Conservation (phyloP, 2,888 invertebrate genomes). For the Tetrapedia diversipes region DNA sequence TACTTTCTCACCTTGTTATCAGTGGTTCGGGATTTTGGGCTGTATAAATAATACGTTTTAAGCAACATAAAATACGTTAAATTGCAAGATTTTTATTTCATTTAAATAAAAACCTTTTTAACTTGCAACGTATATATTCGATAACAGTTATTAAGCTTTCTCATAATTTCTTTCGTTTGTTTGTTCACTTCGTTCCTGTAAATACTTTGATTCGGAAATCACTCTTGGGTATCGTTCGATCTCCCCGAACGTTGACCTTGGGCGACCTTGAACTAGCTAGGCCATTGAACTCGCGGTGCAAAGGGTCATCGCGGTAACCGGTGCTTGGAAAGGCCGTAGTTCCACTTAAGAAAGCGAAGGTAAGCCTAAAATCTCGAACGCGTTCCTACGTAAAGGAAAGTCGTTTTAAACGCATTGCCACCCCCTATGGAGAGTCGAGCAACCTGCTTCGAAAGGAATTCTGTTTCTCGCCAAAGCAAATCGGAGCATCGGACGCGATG, state of each 20-base stretch:
- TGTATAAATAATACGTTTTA: neutral
- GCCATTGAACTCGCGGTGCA: conserved; percentile 20
- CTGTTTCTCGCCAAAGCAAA: neutral
- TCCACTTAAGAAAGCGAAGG: conserved; percentile 28
- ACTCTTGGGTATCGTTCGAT: neutral
- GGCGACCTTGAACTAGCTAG: conserved; percentile 32
- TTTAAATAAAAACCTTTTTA: no score
- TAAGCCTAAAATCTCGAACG: conserved; percentile 15
- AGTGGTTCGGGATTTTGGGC: neutral
- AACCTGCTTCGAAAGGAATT: conserved; percentile 14
- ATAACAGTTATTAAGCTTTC: no score
- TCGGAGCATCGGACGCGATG: neutral
- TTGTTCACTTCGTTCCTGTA: neutral
- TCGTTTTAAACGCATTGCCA: neutral
- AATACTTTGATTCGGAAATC: neutral
- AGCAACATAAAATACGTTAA: neutral
- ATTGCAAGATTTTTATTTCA: no score
- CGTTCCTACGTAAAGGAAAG: neutral
- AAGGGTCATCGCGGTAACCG: conserved; percentile 11
- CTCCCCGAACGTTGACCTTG: conserved; percentile 32
- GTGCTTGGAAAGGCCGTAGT: conserved; percentile 27
- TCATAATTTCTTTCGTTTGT: no score
- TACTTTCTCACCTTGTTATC: neutral
- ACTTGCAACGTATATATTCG: no score
- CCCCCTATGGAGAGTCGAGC: neutral